phyloP scores from a whole-genome alignment of 1,140 invertebrate genomes.

The Elysia chlorotica region DNA sequence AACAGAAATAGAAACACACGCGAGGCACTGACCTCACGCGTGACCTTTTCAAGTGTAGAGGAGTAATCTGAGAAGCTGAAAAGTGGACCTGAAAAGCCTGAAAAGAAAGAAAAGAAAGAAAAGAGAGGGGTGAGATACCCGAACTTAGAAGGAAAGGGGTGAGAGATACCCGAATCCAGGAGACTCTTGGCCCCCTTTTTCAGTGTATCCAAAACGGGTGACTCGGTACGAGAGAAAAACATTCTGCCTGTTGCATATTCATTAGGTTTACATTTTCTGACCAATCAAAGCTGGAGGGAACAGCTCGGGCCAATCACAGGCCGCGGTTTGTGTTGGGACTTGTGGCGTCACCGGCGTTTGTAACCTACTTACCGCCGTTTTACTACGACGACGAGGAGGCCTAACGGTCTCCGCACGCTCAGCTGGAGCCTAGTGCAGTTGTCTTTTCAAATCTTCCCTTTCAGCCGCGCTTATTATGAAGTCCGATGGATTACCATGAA shows the following conservation, averaged over 20 bases:
- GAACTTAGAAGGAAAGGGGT: not conserved
- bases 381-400: too few species aligned
- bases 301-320: not conserved
- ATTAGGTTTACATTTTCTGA: not conserved
- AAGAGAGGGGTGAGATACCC: not conserved
- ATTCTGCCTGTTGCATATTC: not conserved
- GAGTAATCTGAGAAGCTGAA: too few species aligned
- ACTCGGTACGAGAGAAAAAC: not conserved
- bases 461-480: not conserved
- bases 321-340: not conserved
- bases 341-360: not conserved
- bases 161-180: not conserved
- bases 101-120: not conserved
- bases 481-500: not conserved
- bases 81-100: too few species aligned
- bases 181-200: not conserved
- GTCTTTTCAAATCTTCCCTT: not conserved
- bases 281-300: not conserved
- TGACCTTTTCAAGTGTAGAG: too few species aligned
- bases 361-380: not conserved
- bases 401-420: not conserved
- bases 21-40: too few species aligned
- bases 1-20: too few species aligned
- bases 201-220: not conserved
- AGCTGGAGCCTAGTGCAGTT: too few species aligned